These are phyloP conservation scores for Meliscaeva auricollis DNA, from an alignment of 2,888 invertebrate genomes.

Conservation along the genomic window DNA sequence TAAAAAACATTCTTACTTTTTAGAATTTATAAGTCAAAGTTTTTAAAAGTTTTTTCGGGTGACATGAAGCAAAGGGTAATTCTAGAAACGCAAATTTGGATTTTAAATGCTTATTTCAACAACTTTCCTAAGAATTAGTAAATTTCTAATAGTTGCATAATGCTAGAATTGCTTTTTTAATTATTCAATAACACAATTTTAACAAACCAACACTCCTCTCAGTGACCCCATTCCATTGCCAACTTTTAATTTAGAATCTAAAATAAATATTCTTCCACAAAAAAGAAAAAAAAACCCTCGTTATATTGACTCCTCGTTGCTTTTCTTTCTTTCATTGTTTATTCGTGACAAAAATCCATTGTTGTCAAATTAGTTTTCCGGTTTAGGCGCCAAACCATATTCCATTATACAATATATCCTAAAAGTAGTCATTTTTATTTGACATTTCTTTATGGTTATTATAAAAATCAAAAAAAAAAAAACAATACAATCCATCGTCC, in stretches of 20 bases:
- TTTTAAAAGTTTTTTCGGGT: too few relatives aligned
- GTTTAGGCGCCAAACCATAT: constrained; percentile 56
- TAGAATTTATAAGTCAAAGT: too few relatives aligned
- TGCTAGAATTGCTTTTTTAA: too few relatives aligned
- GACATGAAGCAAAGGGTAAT: too few relatives aligned
- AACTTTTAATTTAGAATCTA: background rate
- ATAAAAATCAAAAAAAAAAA: constrained; percentile 10
- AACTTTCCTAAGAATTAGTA: too few relatives aligned
- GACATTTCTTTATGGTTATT: constrained; percentile 47
- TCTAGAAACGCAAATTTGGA: too few relatives aligned
- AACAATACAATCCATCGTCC: constrained; percentile 1
- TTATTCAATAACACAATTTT: too few relatives aligned
- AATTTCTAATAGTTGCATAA: too few relatives aligned
- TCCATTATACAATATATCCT: background rate
- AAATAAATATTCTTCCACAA: constrained; percentile 18
- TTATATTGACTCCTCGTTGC: background rate
- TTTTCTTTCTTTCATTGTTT: constrained; percentile 3
- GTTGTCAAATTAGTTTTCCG: constrained; percentile 56
- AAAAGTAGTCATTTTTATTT: constrained; percentile 52
- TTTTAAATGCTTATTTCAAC: too few relatives aligned
- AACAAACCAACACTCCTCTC: background rate
- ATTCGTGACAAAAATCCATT: constrained; percentile 62
- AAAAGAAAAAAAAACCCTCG: background rate
- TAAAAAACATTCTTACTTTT: too few relatives aligned
- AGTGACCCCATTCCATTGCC: too few relatives aligned